A percentile compares a stretch with the other conserved stretches of the same genome.
Conservation (phyloP, 2,113 vertebrate genomes). For the Terrapene triunguis region DNA sequence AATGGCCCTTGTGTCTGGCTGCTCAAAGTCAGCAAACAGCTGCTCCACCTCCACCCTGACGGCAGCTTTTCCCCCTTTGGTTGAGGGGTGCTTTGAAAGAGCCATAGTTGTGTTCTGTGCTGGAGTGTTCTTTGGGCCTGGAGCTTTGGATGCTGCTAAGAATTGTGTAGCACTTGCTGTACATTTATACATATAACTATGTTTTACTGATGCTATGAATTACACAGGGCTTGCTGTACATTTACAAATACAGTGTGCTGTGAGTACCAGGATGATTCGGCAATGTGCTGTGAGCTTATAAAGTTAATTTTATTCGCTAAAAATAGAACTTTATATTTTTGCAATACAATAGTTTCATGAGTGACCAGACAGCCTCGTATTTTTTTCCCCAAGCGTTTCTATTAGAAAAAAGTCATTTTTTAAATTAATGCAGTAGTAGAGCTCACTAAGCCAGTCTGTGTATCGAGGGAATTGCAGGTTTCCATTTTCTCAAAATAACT, state of each 20-base stretch:
- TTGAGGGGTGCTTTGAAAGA: not conserved
- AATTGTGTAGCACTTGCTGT: not conserved
- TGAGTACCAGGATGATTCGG: not conserved
- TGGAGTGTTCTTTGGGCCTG: not conserved
- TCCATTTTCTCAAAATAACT: not conserved
- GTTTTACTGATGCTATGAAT: not conserved
- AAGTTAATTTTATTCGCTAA: not conserved
- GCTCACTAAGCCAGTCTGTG: not conserved
- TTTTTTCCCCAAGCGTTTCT: not conserved
- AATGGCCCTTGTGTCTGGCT: not conserved
- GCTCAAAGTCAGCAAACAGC: not conserved
- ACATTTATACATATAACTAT: not conserved
- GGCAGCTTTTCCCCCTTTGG: not conserved
- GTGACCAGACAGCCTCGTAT: too few relatives aligned
- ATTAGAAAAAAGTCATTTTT: not conserved
- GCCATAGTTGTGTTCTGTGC: not conserved
- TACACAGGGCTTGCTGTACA: not conserved
- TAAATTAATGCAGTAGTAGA: not conserved
- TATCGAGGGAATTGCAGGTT: not conserved
- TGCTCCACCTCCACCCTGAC: not conserved
- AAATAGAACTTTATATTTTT: not conserved
- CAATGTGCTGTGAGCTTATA: not conserved
- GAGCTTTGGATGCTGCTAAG: not conserved
- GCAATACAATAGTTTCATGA: not conserved
- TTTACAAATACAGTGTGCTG: not conserved